Percentiles rank a stretch among this genome's conserved stretches.
Evolutionary conservation across 2,797 vertebrate species (phyloP).

Genomic region (Coracias cyanogaster): DNA sequence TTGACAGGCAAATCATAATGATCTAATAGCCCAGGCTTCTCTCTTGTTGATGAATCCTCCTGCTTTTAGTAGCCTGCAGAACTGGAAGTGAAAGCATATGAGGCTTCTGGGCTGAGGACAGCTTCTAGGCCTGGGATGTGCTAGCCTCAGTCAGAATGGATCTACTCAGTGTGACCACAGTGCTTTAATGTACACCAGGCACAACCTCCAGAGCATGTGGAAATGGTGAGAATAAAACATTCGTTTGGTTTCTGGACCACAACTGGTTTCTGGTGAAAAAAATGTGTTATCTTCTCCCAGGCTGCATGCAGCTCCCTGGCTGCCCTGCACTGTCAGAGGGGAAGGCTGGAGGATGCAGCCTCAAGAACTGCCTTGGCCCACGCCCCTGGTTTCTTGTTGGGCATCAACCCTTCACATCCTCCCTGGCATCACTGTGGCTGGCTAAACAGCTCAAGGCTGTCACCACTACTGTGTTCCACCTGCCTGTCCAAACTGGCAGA

Average conservation of each 20-base stretch:
- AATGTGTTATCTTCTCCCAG: neutral
- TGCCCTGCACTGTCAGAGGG: neutral
- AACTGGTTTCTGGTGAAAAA: neutral
- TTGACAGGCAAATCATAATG: constrained; percentile 15
- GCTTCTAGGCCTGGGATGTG: neutral
- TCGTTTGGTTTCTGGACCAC: neutral
- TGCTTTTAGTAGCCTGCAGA: neutral
- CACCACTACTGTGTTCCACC: rapidly evolving
- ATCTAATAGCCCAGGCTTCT: neutral
- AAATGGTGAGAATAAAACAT: constrained; percentile 2
- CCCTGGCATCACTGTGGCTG: neutral
- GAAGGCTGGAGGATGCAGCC: neutral
- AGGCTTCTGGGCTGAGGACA: neutral
- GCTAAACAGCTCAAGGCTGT: neutral
- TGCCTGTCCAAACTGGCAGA: neutral
- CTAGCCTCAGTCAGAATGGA: neutral
- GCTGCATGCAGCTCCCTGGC: neutral
- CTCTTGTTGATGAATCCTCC: neutral
- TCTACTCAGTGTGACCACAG: neutral
- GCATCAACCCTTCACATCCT: neutral
- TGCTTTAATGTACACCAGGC: neutral
- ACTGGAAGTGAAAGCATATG: rapidly evolving
- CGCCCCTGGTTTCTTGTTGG: neutral
- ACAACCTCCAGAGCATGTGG: neutral
- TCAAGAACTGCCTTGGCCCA: neutral